Base-by-base conservation (phyloP, 2,113 vertebrate species). In the Uropsilus gracilis region DNA sequence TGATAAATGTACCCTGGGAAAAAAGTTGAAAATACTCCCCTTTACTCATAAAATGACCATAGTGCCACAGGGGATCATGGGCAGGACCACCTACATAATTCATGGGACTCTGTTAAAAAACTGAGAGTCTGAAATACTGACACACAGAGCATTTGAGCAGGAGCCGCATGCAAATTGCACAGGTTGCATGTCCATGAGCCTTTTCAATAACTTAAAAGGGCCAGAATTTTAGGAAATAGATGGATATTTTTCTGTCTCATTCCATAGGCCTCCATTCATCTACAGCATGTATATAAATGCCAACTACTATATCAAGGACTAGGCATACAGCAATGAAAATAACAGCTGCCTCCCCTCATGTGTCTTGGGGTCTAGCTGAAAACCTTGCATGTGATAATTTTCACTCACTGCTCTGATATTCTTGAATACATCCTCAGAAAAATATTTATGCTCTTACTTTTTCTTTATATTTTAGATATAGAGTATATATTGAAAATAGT, bases 131-230 rank as follows among this genome's bases (percentile, higher is more conserved):
- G n/a, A 57, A n/a, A 39, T 30, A 16, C 0, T 18, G 48, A 32
- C 32, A 18, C 18, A 14, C 14, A n/a, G 44, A 64, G 48, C 8
- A 2, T n/a, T 32, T 44, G 68, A 28, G 13, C 46, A 28, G 6
- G 16, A 12, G 11, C 42, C 20, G 14, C 42, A 16, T 18, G 30
- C 14, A 0, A 0, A 10, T 37, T 26, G 28, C 17, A 39, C 32
- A 5, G 34, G 11, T 6, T 37, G 2, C 7, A n/a, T 1, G 8
- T 48, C 57, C 1, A 0, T 7, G 32, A 26, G 18, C 20, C 28
- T 28, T 81, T 17, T 46, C 22, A 64, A 86, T 26, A 76, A 55
- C 30, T 57, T 61, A 13, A 14, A 42, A 1, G 26, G 66, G 76
- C 22, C 16, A 8, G 28, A 50, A 48, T 11, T 90, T 64, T 39